A percentile compares a stretch with the other conserved stretches of the same genome.
phyloP scores from a whole-genome alignment of 2,888 invertebrate genomes.

The Resseliella maxima region DNA sequence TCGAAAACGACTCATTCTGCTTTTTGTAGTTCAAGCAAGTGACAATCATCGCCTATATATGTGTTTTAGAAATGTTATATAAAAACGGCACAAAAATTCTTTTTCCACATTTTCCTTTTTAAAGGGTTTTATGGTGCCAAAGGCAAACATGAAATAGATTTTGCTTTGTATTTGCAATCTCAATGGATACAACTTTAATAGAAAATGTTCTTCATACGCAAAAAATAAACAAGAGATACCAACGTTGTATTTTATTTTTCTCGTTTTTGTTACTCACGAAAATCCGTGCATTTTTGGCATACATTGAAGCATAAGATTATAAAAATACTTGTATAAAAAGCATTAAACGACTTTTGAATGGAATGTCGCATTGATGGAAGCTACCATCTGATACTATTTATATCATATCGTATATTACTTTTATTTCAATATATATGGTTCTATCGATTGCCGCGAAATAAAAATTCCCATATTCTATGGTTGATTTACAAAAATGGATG shows the following conservation, averaged over 20 bases:
- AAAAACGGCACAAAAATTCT: neutral
- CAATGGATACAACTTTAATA: neutral
- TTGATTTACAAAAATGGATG: neutral
- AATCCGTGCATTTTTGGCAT: no score
- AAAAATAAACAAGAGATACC: no score
- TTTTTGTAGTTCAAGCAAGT: neutral
- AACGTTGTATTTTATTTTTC: no score
- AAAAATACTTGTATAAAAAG: neutral
- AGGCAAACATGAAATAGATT: neutral
- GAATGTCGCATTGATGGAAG: neutral
- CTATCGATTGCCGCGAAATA: neutral
- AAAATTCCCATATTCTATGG: neutral
- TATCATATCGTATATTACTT: neutral
- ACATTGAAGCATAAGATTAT: neutral
- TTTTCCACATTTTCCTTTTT: neutral
- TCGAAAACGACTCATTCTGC: neutral
- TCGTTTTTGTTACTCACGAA: no score
- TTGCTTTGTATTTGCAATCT: neutral
- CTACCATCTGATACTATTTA: neutral
- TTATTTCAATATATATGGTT: neutral
- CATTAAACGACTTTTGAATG: neutral
- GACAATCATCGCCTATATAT: neutral
- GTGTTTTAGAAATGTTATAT: neutral
- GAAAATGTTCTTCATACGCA: no score
- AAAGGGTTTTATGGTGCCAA: neutral